Evolutionary conservation across 2,888 invertebrate species (phyloP).

Genomic region (Nymphalis urticae): DNA sequence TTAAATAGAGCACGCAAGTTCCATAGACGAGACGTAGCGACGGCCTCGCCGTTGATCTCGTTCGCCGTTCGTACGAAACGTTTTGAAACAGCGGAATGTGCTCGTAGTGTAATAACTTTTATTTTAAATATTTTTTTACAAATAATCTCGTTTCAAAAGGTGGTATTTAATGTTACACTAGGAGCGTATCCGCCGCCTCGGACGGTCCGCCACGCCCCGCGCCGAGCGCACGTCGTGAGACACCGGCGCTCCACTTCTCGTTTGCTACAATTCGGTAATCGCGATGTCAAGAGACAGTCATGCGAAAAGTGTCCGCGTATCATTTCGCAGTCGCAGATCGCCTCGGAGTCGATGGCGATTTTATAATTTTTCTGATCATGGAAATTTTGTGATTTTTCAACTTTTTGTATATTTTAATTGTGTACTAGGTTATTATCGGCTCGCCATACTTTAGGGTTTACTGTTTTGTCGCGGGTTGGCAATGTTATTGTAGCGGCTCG

Average conservation of each 20-base stretch:
- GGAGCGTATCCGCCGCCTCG: background rate
- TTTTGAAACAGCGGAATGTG: background rate
- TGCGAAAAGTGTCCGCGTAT: no score
- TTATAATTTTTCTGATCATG: conserved; percentile 18
- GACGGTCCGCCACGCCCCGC: background rate
- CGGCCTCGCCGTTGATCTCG: conserved; percentile 10
- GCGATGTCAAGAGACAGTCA: no score
- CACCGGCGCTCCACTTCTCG: no score
- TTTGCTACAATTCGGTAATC: no score
- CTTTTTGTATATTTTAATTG: conserved; percentile 26
- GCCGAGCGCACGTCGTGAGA: no score
- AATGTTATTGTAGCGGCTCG: background rate
- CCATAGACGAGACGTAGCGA: background rate
- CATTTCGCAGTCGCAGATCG: background rate
- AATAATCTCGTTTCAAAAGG: background rate
- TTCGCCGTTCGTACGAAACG: background rate
- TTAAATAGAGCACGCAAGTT: background rate
- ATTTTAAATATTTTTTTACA: background rate
- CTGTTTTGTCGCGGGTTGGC: conserved; percentile 4
- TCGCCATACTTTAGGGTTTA: conserved; percentile 11
- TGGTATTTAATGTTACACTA: background rate
- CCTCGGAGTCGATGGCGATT: background rate
- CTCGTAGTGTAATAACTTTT: background rate
- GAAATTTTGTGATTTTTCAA: conserved; percentile 25
- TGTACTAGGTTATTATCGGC: conserved; percentile 16